Conservation (phyloP, 2,797 vertebrate species). For the Anguilla marmorata region DNA sequence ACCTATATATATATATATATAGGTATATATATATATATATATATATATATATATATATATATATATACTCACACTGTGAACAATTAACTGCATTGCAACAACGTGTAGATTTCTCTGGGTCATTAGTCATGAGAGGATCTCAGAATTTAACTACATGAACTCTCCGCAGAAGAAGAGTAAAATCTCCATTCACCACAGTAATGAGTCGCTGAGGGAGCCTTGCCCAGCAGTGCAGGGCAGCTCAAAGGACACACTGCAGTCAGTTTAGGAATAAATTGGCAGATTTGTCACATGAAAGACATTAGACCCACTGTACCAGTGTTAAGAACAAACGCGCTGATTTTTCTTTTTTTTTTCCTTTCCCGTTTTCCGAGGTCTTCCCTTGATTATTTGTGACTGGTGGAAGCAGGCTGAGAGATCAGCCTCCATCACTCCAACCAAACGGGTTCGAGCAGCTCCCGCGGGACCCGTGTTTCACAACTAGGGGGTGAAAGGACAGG, state of each 20-base stretch:
- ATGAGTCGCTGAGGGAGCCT: neutral
- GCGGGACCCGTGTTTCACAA: neutral
- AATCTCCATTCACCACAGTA: neutral
- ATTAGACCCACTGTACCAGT: neutral
- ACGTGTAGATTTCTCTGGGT: neutral
- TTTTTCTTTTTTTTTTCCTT: neutral
- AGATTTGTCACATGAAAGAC: conserved; percentile 14
- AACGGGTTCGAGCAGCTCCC: neutral
- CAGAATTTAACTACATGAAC: neutral
- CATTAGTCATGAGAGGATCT: neutral
- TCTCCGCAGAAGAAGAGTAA: neutral
- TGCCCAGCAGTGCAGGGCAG: neutral
- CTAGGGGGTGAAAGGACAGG: neutral
- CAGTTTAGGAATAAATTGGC: neutral
- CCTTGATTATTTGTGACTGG: neutral
- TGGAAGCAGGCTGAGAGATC: neutral
- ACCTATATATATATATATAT: too few relatives aligned
- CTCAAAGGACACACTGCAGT: neutral
- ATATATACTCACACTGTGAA: neutral
- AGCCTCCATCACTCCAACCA: neutral
- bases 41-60: too few relatives aligned
- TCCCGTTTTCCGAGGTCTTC: neutral
- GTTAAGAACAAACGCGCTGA: neutral
- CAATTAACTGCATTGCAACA: neutral
- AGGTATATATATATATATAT: too few relatives aligned